These are phyloP conservation scores for Corvus cornix DNA, from an alignment of 2,113 vertebrate species.

Conservation along the genomic window DNA sequence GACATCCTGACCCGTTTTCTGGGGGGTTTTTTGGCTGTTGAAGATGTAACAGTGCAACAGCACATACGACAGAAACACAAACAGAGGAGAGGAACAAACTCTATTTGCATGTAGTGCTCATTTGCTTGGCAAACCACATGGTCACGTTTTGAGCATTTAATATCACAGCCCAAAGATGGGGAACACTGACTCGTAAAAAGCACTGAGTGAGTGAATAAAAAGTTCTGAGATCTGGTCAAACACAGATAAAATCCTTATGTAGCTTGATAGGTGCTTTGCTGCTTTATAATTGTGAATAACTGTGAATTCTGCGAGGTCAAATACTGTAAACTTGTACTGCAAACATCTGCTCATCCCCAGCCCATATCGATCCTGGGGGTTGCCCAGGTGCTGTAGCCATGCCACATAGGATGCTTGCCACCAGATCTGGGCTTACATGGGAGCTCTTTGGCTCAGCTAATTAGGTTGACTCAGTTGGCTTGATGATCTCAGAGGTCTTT, in stretches of 20 bases:
- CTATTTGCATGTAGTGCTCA: not conserved
- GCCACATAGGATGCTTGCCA: not conserved
- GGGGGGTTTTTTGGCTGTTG: fast-evolving
- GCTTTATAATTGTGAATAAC: not conserved
- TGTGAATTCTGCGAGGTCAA: not conserved
- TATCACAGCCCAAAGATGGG: not conserved
- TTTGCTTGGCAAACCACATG: not conserved
- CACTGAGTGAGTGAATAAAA: not conserved
- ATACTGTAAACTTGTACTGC: not conserved
- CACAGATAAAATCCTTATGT: not conserved
- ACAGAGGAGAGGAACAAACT: not conserved
- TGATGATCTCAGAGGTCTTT: not conserved
- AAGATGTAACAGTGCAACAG: not conserved
- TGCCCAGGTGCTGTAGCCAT: fast-evolving
- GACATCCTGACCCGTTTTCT: not conserved
- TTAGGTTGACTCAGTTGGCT: too few relatives aligned
- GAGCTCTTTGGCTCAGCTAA: not conserved
- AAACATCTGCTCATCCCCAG: not conserved
- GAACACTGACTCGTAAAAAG: not conserved
- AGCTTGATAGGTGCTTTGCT: not conserved
- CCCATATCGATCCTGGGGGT: not conserved
- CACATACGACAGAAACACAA: not conserved
- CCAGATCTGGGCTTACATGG: not conserved
- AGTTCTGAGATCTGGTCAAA: not conserved
- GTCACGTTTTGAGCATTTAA: not conserved